Evolutionary conservation across 1,140 invertebrate species (phyloP).

Genomic region (Pachyrhynchus sulphureomaculatus): DNA sequence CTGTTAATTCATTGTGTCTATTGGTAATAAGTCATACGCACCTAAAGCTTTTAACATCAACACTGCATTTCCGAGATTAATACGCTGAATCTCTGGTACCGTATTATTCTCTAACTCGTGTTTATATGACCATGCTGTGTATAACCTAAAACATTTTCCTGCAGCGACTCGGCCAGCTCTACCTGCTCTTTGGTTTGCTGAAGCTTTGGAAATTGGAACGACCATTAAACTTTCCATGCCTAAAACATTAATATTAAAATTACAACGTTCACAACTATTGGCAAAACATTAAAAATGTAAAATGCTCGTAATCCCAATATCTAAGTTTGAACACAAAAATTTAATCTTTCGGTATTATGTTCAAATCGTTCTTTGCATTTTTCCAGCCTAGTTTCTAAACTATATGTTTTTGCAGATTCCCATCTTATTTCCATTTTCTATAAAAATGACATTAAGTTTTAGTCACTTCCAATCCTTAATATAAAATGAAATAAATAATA

Average conservation of each 20-base stretch:
- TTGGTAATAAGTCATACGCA: too few species aligned
- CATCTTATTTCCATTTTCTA: too few species aligned
- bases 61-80: constrained; percentile 97
- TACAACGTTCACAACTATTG: neutral
- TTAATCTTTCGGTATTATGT: too few species aligned
- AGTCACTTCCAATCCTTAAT: too few species aligned
- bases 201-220: constrained; percentile 96
- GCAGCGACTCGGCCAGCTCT: constrained; percentile 89
- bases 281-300: neutral
- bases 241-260: neutral
- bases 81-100: constrained; percentile 96
- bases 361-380: too few species aligned
- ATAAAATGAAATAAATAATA: too few species aligned
- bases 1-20: too few species aligned
- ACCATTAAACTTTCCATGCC: constrained; percentile 97
- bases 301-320: too few species aligned
- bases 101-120: constrained; percentile 98
- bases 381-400: too few species aligned
- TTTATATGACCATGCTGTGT: constrained; percentile 96
- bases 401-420: too few species aligned
- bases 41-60: constrained; percentile 95
- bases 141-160: constrained; percentile 97
- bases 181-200: constrained; percentile 92
- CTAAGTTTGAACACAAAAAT: too few species aligned
- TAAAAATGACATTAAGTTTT: too few species aligned